Base-by-base conservation (phyloP, 2,888 invertebrate species). In the Plebejus argus region DNA sequence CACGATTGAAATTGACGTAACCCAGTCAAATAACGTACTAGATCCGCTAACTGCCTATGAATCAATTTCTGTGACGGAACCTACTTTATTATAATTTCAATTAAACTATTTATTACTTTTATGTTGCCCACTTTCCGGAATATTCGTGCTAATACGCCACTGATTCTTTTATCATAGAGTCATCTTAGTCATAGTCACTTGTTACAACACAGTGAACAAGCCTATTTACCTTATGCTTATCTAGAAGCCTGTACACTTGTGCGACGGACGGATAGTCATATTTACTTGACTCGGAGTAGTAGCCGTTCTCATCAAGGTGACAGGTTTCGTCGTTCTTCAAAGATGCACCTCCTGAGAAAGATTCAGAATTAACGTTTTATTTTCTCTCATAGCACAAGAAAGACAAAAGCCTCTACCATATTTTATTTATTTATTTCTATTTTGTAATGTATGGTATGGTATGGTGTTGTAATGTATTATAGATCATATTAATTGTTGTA, bases 251-350 rank as follows among this genome's bases (percentile, higher is more conserved):
- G 84, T 96, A 96, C 80, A 96, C 95, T 92, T 98, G 97, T 79
- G 96, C 97, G 81, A 98, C 94, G 0, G 98, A 98, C 0, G 98
- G 98, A 89, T 98, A 98, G 88, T 98, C 98, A 89, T 95, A 96
- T 49, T 89, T 90, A 77, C 94, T 89, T 0, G 96, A 95, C 79
- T 95, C 95, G 12, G 95, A 94, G 86, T 97, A 97, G 82, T 95
- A 95, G 0, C 96, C 96, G 77, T 91, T 87, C n/a, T 90, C 86
- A 83, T 96, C 95, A 80, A 97, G 89, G 85, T 97, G 96, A 81
- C 97, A 97, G 79, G 93, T 85, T 79, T 96, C 96, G 83, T 97
- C 96, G 83, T 97, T 97, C 76, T 95, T 95, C 81, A 91, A 90
- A 0, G 95, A 94, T 3, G 96, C 96, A 35, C 97, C 97, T 77